phyloP scores from a whole-genome alignment of 2,113 vertebrate genomes.

The Heteronetta atricapilla region DNA sequence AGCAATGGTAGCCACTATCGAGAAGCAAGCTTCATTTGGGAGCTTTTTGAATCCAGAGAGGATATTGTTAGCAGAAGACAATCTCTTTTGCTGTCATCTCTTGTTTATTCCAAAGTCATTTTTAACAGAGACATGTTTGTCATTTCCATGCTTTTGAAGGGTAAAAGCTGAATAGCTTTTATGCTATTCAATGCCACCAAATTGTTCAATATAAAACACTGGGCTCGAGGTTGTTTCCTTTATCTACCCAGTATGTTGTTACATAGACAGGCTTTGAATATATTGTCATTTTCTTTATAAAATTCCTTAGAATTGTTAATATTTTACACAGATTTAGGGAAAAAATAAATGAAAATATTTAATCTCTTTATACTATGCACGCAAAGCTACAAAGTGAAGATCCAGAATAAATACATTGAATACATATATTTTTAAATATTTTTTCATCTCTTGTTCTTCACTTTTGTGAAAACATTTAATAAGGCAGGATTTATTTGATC shows the following conservation, averaged over 20 bases:
- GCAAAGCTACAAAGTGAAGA: neutral
- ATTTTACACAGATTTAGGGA: neutral
- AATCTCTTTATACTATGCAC: neutral
- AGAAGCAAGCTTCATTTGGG: fast-evolving
- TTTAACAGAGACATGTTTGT: neutral
- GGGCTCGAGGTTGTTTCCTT: neutral
- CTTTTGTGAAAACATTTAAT: neutral
- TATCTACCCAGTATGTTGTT: neutral
- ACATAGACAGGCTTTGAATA: neutral
- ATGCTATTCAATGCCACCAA: neutral
- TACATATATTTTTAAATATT: neutral
- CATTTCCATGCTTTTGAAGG: neutral
- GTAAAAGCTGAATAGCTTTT: too few species aligned
- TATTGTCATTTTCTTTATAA: neutral
- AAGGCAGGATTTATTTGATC: neutral
- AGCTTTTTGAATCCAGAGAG: neutral
- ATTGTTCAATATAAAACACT: neutral
- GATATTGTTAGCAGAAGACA: neutral
- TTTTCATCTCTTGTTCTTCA: neutral
- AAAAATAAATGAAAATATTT: neutral
- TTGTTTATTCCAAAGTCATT: neutral
- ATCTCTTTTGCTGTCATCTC: neutral
- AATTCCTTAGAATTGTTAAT: neutral
- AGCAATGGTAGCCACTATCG: neutral
- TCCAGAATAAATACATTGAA: neutral